Conservation (phyloP, 2,888 invertebrate species). For the Scaptomyza parva region DNA sequence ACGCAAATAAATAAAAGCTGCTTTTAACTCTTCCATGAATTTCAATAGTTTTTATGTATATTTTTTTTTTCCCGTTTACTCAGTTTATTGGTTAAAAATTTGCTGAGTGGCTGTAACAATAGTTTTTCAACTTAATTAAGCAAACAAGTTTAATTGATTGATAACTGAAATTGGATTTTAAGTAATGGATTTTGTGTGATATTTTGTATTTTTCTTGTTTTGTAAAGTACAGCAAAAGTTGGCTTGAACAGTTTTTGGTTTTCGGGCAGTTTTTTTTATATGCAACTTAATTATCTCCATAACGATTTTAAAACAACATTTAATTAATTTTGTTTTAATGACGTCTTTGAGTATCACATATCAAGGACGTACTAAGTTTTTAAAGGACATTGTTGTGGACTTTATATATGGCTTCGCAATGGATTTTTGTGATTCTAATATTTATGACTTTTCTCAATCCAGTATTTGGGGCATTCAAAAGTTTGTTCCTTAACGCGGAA, state of each 20-base stretch:
- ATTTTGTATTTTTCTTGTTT: background rate
- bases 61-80: background rate
- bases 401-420: background rate
- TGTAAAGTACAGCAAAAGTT: background rate
- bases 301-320: no score
- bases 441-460: no score
- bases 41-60: background rate
- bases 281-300: no score
- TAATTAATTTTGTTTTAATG: slow-evolving; percentile 15
- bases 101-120: slow-evolving; percentile 17
- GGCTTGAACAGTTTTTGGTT: background rate
- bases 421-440: background rate
- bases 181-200: background rate
- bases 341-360: slow-evolving; percentile 31
- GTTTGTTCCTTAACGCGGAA: no score
- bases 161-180: slow-evolving; percentile 16
- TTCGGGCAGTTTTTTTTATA: background rate
- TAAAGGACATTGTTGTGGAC: slow-evolving; percentile 4
- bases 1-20: slow-evolving; percentile 70
- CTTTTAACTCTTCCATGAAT: background rate
- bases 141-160: slow-evolving; percentile 58
- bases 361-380: slow-evolving; percentile 34
- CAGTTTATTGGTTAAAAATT: no score
- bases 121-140: slow-evolving; percentile 56
- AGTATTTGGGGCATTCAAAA: no score